phyloP scores from a whole-genome alignment of 2,888 invertebrate genomes.

The Ormyrus labotus region DNA sequence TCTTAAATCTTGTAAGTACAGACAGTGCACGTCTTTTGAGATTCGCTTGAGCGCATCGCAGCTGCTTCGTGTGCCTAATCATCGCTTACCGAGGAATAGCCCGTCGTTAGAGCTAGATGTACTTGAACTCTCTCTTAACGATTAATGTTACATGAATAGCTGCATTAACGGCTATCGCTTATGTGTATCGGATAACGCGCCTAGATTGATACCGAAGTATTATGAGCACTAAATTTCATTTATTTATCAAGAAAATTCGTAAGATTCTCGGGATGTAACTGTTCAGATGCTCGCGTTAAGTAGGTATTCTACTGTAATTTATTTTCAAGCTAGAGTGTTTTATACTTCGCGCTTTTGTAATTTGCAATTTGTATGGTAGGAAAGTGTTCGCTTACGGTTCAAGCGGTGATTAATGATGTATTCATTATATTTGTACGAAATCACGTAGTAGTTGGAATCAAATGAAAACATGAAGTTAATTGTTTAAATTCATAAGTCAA shows the following conservation, averaged over 20 bases:
- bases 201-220: not conserved
- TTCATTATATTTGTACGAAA: slow-evolving; percentile 35
- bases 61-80: not conserved
- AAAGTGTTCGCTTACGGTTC: too few species aligned
- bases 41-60: not conserved
- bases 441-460: slow-evolving; percentile 5
- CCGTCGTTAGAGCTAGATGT: slow-evolving; percentile 17
- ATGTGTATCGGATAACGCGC: not conserved
- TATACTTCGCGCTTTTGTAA: too few species aligned
- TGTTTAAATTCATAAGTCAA: slow-evolving; percentile 35
- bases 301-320: too few species aligned
- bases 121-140: slow-evolving; percentile 8
- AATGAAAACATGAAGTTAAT: slow-evolving; percentile 22
- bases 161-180: slow-evolving; percentile 5
- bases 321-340: too few species aligned
- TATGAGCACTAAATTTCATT: too few species aligned
- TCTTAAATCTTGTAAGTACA: slow-evolving; percentile 41
- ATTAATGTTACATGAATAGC: slow-evolving; percentile 19
- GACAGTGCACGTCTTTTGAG: not conserved
- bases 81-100: slow-evolving; percentile 7
- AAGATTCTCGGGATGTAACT: too few species aligned
- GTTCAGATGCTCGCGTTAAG: too few species aligned
- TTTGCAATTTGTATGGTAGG: too few species aligned
- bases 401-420: slow-evolving; percentile 31
- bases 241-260: too few species aligned